Conservation (phyloP, 2,113 vertebrate species). For the Phrynocephalus versicolor region DNA sequence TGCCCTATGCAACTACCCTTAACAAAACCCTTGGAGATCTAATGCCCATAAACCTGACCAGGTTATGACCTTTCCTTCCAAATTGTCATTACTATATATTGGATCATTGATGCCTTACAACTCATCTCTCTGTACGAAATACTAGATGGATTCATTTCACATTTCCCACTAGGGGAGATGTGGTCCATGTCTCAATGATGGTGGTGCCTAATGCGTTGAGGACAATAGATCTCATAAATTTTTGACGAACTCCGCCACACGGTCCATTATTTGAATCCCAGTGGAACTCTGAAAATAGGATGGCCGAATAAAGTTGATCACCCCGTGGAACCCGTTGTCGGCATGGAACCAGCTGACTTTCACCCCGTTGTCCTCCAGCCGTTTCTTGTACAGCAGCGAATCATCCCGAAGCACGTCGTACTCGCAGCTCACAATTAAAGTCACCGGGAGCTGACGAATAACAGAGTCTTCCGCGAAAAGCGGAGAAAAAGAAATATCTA, state of each 20-base stretch:
- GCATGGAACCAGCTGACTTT: constrained; percentile 81
- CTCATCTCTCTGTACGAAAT: no score
- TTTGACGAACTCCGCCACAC: constrained; percentile 74
- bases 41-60: no score
- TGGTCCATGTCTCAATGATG: no score
- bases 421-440: constrained; percentile 80
- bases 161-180: no score
- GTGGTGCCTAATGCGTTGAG: no score
- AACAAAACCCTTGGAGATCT: no score
- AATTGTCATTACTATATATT: no score
- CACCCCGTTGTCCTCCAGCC: constrained; percentile 79
- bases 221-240: constrained; percentile 55
- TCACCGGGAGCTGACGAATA: constrained; percentile 72
- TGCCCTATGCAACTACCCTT: no score
- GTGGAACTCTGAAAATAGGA: constrained; percentile 70
- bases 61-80: no score
- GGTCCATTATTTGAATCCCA: constrained; percentile 68
- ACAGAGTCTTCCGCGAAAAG: constrained; percentile 76
- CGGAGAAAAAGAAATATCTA: constrained; percentile 67
- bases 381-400: constrained; percentile 81
- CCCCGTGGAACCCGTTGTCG: constrained; percentile 80
- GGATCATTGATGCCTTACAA: no score
- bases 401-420: constrained; percentile 71
- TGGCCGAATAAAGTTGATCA: constrained; percentile 72
- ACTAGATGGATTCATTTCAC: no score